Base-by-base conservation (phyloP, 1,140 invertebrate genomes). In the Limonius californicus region DNA sequence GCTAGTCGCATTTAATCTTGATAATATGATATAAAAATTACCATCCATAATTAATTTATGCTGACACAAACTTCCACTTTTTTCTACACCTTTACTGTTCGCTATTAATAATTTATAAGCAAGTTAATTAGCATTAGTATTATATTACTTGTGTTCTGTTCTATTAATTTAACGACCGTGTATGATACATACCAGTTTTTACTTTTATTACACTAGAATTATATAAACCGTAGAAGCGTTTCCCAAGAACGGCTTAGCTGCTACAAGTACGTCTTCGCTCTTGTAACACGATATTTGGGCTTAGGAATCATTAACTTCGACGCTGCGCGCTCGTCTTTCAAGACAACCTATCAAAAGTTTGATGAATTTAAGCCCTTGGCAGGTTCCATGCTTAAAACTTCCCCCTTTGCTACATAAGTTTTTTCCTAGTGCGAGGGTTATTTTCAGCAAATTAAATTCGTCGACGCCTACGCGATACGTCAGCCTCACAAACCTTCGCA, bases 371-470 rank as follows among this genome's bases (percentile, higher is more conserved):
- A 50, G 16, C 45, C 45, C 16, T 50, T 50, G 45, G 19, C 20
- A 19, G 16, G 45, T 21, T 50, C 45, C 15, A 21, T 21, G 45
- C 14, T 50, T 50, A 50, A 50, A 21, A 18, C 45, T 50, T 50
- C 45, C 45, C 20, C 20, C 20, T 45, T 45, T 16, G 45, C 19
- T 50, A 50, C 14, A 50, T 39, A 2, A 39, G 8, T 9, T 6
- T 50, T 50, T 50, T 50, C 19, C 3, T 8, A 19, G 20, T 18
- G 42, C 14, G 42, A 18, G 16, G 9, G 20, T 19, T 21, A 50
- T 50, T 50, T 50, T 50, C n/a, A 50, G 45, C n/a, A 50, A 50
- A 50, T 50, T 50, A 50, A 50, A 50, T 50, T 8, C 20, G 45
- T 50, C 45, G 18, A 2, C 2, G 45, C 15, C 23, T 27, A 27